Evolutionary conservation across 2,797 vertebrate genomes (phyloP).

Genomic region (Sebastes dallii): DNA sequence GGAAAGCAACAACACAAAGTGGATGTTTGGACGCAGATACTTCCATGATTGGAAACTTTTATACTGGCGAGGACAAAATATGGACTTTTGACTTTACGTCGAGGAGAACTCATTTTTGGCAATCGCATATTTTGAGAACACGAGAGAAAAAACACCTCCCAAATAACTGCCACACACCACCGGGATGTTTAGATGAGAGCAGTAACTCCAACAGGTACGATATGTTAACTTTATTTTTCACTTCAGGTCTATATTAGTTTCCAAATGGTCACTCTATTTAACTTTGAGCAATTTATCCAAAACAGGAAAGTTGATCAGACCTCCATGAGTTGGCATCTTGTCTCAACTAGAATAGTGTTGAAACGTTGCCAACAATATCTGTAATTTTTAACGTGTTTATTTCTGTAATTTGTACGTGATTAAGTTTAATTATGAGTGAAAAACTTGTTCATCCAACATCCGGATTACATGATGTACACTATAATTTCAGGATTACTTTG

Average conservation of each 20-base stretch:
- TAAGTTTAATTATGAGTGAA: not conserved
- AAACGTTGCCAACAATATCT: not conserved
- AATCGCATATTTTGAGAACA: not conserved
- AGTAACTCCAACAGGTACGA: conserved; percentile 41
- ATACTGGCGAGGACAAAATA: not conserved
- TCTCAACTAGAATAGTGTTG: not conserved
- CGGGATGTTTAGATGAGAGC: conserved; percentile 40
- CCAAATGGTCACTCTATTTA: not conserved
- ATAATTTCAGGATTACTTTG: not conserved
- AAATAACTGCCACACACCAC: not conserved
- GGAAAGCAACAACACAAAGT: not conserved
- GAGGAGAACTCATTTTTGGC: not conserved
- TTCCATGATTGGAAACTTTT: not conserved
- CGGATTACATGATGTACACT: not conserved
- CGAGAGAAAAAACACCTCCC: not conserved
- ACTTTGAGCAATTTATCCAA: not conserved
- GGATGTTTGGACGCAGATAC: not conserved
- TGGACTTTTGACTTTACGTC: conserved; percentile 6
- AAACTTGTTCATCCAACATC: not conserved
- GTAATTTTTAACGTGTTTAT: not conserved
- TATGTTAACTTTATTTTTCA: not conserved
- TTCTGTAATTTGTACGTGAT: not conserved
- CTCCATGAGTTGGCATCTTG: not conserved
- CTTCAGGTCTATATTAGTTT: not conserved
- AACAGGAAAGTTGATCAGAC: not conserved